Conservation (phyloP, 2,888 invertebrate genomes). For the Perizoma affinitatum region DNA sequence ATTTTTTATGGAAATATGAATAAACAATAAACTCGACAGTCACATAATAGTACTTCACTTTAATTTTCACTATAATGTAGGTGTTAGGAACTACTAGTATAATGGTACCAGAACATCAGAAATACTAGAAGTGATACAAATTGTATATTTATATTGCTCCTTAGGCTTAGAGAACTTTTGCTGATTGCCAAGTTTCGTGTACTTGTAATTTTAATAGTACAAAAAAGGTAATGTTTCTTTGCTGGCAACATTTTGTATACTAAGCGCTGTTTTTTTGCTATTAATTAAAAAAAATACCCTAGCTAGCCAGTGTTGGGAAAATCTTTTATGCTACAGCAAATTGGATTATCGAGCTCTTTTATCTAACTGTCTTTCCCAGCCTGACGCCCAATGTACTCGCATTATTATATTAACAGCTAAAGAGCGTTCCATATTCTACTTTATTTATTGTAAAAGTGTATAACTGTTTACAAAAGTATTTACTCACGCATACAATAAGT, state of each 20-base stretch:
- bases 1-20: not conserved
- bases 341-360: constrained; percentile 7
- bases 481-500: constrained; percentile 24
- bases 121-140: not conserved
- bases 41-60: too few relatives aligned
- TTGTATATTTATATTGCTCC: not conserved
- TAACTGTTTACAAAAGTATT: constrained; percentile 15
- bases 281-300: not conserved
- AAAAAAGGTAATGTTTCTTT: not conserved
- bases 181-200: not conserved
- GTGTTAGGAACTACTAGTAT: too few relatives aligned
- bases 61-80: too few relatives aligned
- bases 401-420: constrained; percentile 16
- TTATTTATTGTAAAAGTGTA: constrained; percentile 7
- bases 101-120: too few relatives aligned
- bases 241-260: not conserved
- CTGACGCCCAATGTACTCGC: constrained; percentile 3
- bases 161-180: not conserved
- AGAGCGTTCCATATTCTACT: constrained; percentile 11
- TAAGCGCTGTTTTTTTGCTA: not conserved
- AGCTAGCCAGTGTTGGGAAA: not conserved
- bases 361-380: constrained; percentile 8
- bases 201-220: not conserved
- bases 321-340: constrained; percentile 1
- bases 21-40: not conserved